A percentile compares a stretch with the other conserved stretches of the same genome.
These are phyloP conservation scores for Cinclus cinclus DNA, from an alignment of 2,113 vertebrate genomes.

Conservation along the genomic window DNA sequence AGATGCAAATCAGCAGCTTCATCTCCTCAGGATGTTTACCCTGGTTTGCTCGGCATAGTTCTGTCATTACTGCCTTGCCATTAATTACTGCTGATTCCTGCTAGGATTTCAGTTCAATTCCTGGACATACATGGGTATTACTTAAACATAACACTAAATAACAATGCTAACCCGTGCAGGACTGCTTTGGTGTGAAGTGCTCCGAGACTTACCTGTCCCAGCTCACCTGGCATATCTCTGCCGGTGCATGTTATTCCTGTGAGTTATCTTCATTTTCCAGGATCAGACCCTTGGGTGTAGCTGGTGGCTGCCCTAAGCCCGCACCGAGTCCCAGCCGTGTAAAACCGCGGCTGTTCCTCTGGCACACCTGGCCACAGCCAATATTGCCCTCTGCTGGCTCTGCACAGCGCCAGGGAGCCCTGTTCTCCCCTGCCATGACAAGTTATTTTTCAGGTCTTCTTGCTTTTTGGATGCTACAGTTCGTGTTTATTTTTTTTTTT, in stretches of 20 bases:
- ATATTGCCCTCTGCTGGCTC: slow-evolving; percentile 65
- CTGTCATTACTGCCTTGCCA: not conserved
- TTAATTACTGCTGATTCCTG: not conserved
- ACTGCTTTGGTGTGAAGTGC: not conserved
- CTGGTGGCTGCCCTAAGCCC: not conserved
- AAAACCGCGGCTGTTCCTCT: no score
- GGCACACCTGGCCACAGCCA: not conserved
- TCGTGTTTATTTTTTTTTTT: not conserved
- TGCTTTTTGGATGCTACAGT: not conserved
- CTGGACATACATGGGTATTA: accelerated
- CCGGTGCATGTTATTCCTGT: not conserved
- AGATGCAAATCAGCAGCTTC: not conserved
- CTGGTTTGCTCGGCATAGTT: not conserved
- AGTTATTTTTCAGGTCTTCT: not conserved
- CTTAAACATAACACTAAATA: not conserved
- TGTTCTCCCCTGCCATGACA: not conserved
- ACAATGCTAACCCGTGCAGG: no score
- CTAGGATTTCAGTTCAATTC: not conserved
- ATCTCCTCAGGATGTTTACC: slow-evolving; percentile 17
- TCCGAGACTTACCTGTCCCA: accelerated
- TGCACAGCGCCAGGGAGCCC: not conserved
- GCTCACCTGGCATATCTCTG: not conserved
- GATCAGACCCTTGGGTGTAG: not conserved
- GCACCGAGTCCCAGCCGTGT: accelerated
- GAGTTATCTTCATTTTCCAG: not conserved